Base-by-base conservation (phyloP, 2,797 vertebrate species). In the Acanthurus lineatus region DNA sequence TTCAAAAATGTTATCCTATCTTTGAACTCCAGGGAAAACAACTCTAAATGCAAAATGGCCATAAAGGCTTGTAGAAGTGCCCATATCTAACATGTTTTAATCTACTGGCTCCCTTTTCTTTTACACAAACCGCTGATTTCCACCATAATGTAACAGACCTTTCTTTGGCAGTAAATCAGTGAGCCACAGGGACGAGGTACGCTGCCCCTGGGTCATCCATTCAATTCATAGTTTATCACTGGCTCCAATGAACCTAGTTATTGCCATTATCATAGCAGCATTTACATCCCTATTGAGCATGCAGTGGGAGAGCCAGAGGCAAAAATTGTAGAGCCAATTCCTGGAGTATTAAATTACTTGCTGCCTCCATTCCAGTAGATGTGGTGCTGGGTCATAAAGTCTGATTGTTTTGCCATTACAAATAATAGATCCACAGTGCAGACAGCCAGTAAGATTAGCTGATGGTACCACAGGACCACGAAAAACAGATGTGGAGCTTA, bases 371-470 rank as follows among this genome's bases (percentile, higher is more conserved):
- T 94, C 89, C 88, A 82, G 85, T 88, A 86, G 90, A 93, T 91
- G 91, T 89, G 90, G 89, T 92, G 93, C 91, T 87, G 92, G 92
- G 90, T 90, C 90, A 95, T 95, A 95, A 95, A 95, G 92, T 90
- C 93, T 95, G 94, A 95, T 95, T 95, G 94, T 95, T 95, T 96
- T 91, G 93, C 94, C 94, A 96, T 95, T 95, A 94, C 91, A 93
- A 94, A 94, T 95, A 95, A 95, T 95, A 92, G 94, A 86, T 93
- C 91, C 86, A 90, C 70, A 5, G 91, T 67, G 90, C 88, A 90
- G 89, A 87, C 87, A 90, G 88, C 86, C 90, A 86, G 85, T 82
- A 88, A 93, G 90, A 94, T 94, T 94, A 93, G 91, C 90, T 89
- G 86, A 86, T 84, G 84, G 82, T 82, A 84, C 67, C 74, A 82